Conservation (phyloP, 2,888 invertebrate genomes). For the Ectropis crepuscularia region DNA sequence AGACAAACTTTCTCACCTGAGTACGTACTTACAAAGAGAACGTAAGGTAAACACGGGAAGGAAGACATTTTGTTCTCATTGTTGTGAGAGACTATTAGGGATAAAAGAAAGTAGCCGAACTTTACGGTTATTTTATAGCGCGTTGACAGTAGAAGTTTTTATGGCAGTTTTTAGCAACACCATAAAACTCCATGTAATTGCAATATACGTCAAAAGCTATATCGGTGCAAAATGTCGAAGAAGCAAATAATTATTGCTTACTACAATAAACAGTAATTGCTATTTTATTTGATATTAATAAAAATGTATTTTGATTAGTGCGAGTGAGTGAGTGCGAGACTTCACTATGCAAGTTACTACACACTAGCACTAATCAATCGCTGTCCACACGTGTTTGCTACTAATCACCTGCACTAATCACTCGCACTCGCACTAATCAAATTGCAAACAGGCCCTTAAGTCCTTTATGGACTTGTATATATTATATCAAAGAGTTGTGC, state of each 20-base stretch:
- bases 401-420: too few species aligned
- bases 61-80: constrained; percentile 41
- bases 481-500: too few species aligned
- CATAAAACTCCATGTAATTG: constrained; percentile 59
- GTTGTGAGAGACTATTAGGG: constrained; percentile 55
- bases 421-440: too few species aligned
- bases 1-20: constrained; percentile 18
- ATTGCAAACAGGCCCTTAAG: too few species aligned
- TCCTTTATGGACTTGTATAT: too few species aligned
- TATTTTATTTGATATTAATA: too few species aligned
- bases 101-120: constrained; percentile 59
- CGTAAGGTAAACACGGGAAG: constrained; percentile 25
- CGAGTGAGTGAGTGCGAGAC: too few species aligned
- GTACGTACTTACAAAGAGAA: constrained; percentile 19
- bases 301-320: too few species aligned
- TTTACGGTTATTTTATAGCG: constrained; percentile 65
- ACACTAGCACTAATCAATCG: too few species aligned
- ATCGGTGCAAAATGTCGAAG: constrained; percentile 32
- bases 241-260: constrained; percentile 3
- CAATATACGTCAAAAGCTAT: constrained; percentile 49
- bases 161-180: constrained; percentile 61
- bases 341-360: too few species aligned
- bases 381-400: too few species aligned
- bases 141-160: constrained; percentile 66
- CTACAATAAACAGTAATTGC: too few species aligned